Base-by-base conservation (phyloP, 1,140 invertebrate species). In the Heliconius hermathena region DNA sequence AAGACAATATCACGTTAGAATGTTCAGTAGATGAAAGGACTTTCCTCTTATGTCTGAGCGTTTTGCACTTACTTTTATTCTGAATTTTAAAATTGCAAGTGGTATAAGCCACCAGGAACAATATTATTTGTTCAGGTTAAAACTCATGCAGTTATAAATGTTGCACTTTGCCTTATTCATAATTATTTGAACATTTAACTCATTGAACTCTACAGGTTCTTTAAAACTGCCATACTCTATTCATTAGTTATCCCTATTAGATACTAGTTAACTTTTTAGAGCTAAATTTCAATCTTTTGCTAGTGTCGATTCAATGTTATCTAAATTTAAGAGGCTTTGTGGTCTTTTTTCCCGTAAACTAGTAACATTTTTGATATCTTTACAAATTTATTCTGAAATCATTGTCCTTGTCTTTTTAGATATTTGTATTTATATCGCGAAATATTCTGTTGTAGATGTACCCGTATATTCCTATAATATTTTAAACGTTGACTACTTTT, bases 401-500 rank as follows among this genome's bases (percentile, higher is more conserved):
- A 78, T 81, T 75, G 85, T 88, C 86, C 89, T 81, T 78, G 88
- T 88, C 87, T 88, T 87, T 90, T 90, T 89, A 89, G 85, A 89
- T 77, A 86, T 71, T 86, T 83, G 82, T 81, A 86, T 81, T 82
- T 85, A 81, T 83, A 87, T 84, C 82, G 78, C 78, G 81, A 86
- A 87, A 86, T 84, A 89, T 89, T 88, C 81, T 84, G 87, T 90
- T 91, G 84, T 87, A 81, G 76, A 71, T 81, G 80, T 81, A 57
- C 80, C 76, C 79, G 41, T 81, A 74, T 81, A 81, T 66, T 83
- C 84, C 83, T 87, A 85, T 80, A 81, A 86, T 91, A 88, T 90
- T 89, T 89, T 89, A 88, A 89, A 89, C 92, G 92, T 94, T 94
- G 87, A 92, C 92, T 94, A 94, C 92, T 94, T 94, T 82, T 94